Evolutionary conservation across 2,113 vertebrate genomes (phyloP), one percentile per base, ranked within the genome.

Genomic region (Bombycilla garrulus): DNA sequence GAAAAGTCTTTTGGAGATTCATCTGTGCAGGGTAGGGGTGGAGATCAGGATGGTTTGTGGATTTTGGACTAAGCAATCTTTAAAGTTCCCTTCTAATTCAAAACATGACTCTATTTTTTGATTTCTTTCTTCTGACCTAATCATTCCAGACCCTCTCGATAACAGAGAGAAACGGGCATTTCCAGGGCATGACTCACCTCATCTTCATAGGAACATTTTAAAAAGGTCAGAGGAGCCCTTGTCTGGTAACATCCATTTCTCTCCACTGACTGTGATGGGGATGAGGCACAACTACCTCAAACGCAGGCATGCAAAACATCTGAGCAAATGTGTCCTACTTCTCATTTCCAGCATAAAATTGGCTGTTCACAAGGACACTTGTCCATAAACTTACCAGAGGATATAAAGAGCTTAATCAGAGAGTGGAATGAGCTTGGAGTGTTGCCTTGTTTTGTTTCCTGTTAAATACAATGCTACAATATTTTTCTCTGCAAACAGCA

Each of bases 101-200:
- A 91, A 48, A 24, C 28, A 48, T 31, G 4, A 44, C 5, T 79
- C 35, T 60, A 2, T 48, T 56, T 48, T 24, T 1, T 70, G 35
- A 69, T 20, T 18, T 78, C 29, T 82, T 90, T 79, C 73, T 56
- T 80, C 67, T 70, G 50, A 58, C 35, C 62, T 42, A 53, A 18
- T 47, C 62, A 80, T 83, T 71, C 31, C 58, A 42, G 24, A 12
- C 40, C 15, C 14, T 76, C 19, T 54, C 50, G 14, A 17, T 2
- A 74, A 28, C 28, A 58, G 51, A 84, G 50, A 71, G 31, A 65
- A 80, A 66, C 0, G 36, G 25, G n/a, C 62, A 77, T 86, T 90
- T 88, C 79, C 74, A 86, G 85, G 90, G n/a, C 76, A 86, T 94
- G 92, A 86, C 36, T 97, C 92, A 77, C 14, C 29, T 82, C 57